Evolutionary conservation across 2,797 vertebrate species (phyloP), one percentile per base, ranked within the genome.

Genomic region (Sylvia borin): DNA sequence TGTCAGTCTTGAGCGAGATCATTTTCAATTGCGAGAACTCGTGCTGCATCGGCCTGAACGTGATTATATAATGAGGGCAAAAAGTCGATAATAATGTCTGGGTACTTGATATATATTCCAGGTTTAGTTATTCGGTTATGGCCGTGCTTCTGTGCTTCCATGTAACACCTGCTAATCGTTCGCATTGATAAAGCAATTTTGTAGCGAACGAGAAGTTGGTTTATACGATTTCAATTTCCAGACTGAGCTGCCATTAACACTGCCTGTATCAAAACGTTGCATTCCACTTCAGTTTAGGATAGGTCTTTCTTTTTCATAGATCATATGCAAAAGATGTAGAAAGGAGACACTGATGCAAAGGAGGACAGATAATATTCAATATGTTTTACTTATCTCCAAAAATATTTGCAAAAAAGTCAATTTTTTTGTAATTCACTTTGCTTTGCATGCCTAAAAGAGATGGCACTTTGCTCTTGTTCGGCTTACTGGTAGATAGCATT

Each of bases 381-480:
- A 9, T 26, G 4, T 31, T 51, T 66, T 66, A 32, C 15, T 50
- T 55, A 2, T 42, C 2, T 70, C 29, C 7, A 13, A 7, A 84
- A 64, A 8, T 20, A 29, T 67, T 91, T 71, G 25, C 4, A 31
- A 31, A 64, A 47, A 48, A 19, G 1, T 29, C 1, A 5, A 42
- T 2, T 7, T 8, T 25, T 51, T 45, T 16, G 1, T 0, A 31
- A 54, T 58, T 62, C 0, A 1, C 11, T 68, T 80, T 64, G 7
- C 5, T 86, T 93, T 1, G 1, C 0, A 0, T 84, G 21, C 16
- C 22, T 58, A 8, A 81, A 43, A 40, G 55, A 70, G 24, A 50
- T 64, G 50, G 36, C 32, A 50, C 32, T 43, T 80, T 47, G 5
- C 15, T 78, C 13, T 51, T 45, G 10, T 67, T 77, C 32, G 15